Conservation (phyloP, 2,113 vertebrate genomes). For the Micromys minutus region DNA sequence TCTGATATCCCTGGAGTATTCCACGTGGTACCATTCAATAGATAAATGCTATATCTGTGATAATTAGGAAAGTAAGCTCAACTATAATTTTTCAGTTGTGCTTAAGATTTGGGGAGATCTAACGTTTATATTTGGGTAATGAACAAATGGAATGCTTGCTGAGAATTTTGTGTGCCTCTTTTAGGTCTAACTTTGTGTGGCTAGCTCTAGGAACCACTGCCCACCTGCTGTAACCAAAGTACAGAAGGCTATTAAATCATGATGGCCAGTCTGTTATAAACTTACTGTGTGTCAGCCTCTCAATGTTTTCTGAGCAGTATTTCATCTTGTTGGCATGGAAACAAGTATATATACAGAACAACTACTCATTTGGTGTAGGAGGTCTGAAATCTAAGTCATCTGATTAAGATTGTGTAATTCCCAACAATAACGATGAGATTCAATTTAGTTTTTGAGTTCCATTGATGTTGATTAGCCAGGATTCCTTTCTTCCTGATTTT, state of each 20-base stretch:
- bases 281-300: background rate
- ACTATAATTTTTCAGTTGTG: background rate
- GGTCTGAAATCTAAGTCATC: background rate
- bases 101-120: background rate
- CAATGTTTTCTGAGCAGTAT: background rate
- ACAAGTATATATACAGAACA: background rate
- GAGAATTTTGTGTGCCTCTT: background rate
- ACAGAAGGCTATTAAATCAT: background rate
- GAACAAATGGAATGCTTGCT: background rate
- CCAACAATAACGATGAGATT: background rate
- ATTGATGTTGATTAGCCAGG: background rate
- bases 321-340: background rate
- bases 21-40: background rate
- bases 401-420: background rate
- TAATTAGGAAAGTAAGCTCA: background rate
- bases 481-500: background rate
- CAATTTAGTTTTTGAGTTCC: background rate
- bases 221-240: background rate
- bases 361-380: background rate
- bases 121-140: constrained; percentile 18
- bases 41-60: background rate
- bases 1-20: background rate
- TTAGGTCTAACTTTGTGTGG: background rate
- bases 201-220: background rate
- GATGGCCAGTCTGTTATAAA: background rate